Conservation (phyloP, 35 echinoderm and acorn worm species). For the Ptychodera flava region DNA sequence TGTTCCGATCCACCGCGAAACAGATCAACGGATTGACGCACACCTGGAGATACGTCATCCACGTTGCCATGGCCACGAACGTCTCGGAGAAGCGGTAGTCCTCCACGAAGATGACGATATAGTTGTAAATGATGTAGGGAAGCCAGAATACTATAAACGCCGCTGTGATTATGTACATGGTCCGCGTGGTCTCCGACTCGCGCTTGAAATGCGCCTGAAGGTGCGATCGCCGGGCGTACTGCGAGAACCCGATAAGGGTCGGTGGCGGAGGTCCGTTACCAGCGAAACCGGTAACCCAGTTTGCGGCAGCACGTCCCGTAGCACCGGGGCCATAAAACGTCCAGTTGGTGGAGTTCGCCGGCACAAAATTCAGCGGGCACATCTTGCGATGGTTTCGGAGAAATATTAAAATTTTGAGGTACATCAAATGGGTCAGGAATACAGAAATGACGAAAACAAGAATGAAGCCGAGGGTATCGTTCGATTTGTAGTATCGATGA, state of each 20-base stretch:
- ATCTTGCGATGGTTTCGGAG: slow-evolving; percentile 91
- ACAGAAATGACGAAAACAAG: slow-evolving; percentile 64
- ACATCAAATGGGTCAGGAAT: slow-evolving; percentile 58
- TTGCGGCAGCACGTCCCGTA: slow-evolving; percentile 72
- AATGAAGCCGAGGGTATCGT: slow-evolving; percentile 63
- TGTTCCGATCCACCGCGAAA: neutral
- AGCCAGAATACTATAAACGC: slow-evolving; percentile 61
- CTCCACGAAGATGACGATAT: neutral
- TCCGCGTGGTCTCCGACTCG: slow-evolving; percentile 60
- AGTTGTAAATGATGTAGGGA: slow-evolving; percentile 70
- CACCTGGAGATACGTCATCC: neutral
- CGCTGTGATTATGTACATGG: slow-evolving; percentile 56
- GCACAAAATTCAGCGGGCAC: slow-evolving; percentile 81
- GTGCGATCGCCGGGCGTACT: slow-evolving; percentile 45
- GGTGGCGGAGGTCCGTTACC: slow-evolving; percentile 74
- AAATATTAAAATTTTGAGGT: slow-evolving; percentile 81
- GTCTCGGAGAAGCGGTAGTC: neutral
- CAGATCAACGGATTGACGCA: neutral
- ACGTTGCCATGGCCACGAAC: neutral
- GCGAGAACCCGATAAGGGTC: slow-evolving; percentile 50
- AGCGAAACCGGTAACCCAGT: slow-evolving; percentile 70
- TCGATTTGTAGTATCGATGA: slow-evolving; percentile 30
- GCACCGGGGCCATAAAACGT: slow-evolving; percentile 91
- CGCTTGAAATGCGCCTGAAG: slow-evolving; percentile 61
- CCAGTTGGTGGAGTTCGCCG: slow-evolving; percentile 88